phyloP scores from a whole-genome alignment of 92 coral and sea anemone species.

The Porites rus region DNA sequence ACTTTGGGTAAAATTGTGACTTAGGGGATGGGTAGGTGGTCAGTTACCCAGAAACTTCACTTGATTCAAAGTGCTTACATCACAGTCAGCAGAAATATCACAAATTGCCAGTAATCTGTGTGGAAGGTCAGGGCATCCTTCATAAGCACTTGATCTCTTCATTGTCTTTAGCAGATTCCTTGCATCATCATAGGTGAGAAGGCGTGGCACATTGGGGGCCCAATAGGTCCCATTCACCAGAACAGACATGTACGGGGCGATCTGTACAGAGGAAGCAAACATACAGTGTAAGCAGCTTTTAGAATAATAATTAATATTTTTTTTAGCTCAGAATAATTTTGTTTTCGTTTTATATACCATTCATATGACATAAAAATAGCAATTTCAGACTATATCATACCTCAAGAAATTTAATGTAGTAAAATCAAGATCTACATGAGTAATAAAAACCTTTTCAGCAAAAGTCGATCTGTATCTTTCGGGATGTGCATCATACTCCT shows the following conservation, averaged over 20 bases:
- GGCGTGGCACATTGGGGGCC: constrained; percentile 94
- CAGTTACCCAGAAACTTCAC: too few relatives aligned
- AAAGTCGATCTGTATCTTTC: constrained; percentile 96
- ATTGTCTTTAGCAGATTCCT: constrained; percentile 83
- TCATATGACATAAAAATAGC: too few relatives aligned
- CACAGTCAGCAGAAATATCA: constrained; percentile 94
- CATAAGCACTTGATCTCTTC: constrained; percentile 88
- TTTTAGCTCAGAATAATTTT: too few relatives aligned
- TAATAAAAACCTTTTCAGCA: constrained; percentile 82
- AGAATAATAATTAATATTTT: too few relatives aligned
- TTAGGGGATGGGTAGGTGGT: too few relatives aligned
- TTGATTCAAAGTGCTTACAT: constrained; percentile 45
- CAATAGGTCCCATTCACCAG: constrained; percentile 97
- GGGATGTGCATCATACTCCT: constrained; percentile 94
- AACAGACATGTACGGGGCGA: constrained; percentile 98
- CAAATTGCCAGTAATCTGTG: constrained; percentile 93
- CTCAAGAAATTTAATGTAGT: too few relatives aligned
- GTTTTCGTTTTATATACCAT: too few relatives aligned
- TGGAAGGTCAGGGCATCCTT: constrained; percentile 95
- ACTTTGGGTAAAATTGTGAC: too few relatives aligned
- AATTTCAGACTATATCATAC: too few relatives aligned
- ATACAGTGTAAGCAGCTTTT: too few relatives aligned
- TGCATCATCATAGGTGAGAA: constrained; percentile 91
- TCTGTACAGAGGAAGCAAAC: constrained; percentile 38
- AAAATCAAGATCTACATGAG: too few relatives aligned